phyloP scores from a whole-genome alignment of 2,797 vertebrate species.

The Pangasius sanitwongsei region DNA sequence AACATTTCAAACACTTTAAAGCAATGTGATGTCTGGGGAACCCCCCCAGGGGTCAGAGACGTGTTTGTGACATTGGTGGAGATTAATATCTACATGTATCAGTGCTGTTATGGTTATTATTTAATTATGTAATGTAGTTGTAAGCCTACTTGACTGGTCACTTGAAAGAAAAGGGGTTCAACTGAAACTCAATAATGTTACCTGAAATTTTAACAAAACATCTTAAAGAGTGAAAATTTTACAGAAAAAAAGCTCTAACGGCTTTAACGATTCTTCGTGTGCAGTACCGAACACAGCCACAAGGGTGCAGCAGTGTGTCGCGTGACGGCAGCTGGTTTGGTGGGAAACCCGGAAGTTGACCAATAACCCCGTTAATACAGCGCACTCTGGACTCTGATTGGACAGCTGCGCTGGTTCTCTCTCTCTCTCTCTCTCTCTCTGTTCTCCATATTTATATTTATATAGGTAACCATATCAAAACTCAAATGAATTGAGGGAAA shows the following conservation, averaged over 20 bases:
- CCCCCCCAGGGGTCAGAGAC: background rate
- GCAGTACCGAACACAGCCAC: background rate
- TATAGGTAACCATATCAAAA: background rate
- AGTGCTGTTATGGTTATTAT: background rate
- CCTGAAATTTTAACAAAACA: background rate
- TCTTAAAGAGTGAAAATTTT: background rate
- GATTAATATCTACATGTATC: background rate
- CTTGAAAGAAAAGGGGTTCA: background rate
- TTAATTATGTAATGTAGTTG: background rate
- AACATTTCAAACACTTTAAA: background rate
- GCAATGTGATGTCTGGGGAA: background rate
- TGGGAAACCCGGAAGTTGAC: slow-evolving; percentile 13
- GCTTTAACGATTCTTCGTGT: background rate
- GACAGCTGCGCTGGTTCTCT: background rate
- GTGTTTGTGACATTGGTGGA: background rate
- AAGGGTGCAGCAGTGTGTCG: background rate
- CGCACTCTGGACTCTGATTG: slow-evolving; percentile 23
- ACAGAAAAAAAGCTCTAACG: background rate
- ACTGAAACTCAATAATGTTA: background rate
- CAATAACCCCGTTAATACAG: background rate
- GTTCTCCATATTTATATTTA: background rate
- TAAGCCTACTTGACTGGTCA: background rate
- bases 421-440: background rate
- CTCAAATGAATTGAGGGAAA: background rate
- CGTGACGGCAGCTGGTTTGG: background rate